Conservation (phyloP, 2,888 invertebrate genomes). For the Caenorhabditis zanzibari region DNA sequence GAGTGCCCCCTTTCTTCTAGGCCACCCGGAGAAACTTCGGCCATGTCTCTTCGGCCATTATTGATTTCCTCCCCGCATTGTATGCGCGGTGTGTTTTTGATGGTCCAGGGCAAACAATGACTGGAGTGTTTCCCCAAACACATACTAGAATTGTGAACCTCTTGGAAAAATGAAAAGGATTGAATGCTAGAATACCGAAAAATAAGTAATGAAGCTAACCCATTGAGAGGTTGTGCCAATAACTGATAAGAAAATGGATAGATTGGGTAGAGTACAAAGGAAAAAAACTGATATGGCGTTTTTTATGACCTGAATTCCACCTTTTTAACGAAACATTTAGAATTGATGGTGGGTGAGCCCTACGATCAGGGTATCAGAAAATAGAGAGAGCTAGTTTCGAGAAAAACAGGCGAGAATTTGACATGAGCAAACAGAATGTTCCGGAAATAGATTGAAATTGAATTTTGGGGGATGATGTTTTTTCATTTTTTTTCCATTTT, state of each 20-base stretch:
- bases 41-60: slow-evolving; percentile 8
- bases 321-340: slow-evolving; percentile 1
- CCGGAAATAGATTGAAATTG: slow-evolving; percentile 12
- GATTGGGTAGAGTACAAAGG: neutral
- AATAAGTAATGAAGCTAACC: neutral
- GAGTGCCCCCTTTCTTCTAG: neutral
- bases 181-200: neutral
- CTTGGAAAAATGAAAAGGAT: too few relatives aligned
- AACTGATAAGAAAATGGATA: neutral
- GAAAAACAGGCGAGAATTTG: slow-evolving; percentile 7
- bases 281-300: slow-evolving; percentile 3
- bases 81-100: neutral
- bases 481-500: neutral
- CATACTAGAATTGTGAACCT: too few relatives aligned
- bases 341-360: neutral
- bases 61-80: neutral
- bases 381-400: neutral
- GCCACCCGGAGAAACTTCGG: neutral
- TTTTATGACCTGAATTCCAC: neutral
- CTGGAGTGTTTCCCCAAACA: too few relatives aligned
- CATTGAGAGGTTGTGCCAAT: neutral
- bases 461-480: neutral
- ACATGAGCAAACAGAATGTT: slow-evolving; percentile 40
- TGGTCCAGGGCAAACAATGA: too few relatives aligned
- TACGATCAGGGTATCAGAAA: neutral